Evolutionary conservation across 2,888 invertebrate species (phyloP), one percentile per base, ranked within the genome.

Genomic region (Pristionchus fissidentatus): DNA sequence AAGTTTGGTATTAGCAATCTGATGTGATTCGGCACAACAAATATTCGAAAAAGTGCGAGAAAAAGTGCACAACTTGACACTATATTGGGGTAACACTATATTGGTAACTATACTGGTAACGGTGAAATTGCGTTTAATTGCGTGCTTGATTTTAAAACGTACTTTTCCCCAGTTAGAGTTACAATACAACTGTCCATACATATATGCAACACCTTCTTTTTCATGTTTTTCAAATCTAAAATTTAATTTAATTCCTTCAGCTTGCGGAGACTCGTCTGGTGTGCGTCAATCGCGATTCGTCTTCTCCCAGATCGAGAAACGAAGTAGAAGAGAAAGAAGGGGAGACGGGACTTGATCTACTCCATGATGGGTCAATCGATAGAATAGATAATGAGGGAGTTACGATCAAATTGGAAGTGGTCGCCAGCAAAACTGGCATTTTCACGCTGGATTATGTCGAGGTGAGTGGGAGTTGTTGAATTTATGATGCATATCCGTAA

Each of bases 251-350:
- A 49, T 49, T 49, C 10, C 26, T 70, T 29, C 46, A 81, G 80
- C 35, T 62, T 2, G 60, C 60, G 3, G 80, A 81, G 46, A 43
- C 80, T 60, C 80, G 80, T 29, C 22, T 81, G n/a, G n/a, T 81
- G 10, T 81, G 80, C 32, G 62, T 81, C 29, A 49, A 81, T 52
- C 7, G 46, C 22, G 79, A 19, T 19, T 60, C 43, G 43, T 62
- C 60, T 10, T 81, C 81, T 29, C 15, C 19, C 22, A 62, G 43
- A 8, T 35, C 81, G 29, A 81, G 81, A 55, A 41, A 57, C 15
- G 52, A 35, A 35, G 55, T 55, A 49, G 55, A 38, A 13, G 60
- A 26, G 19, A 15, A 60, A 26, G 60, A 26, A 60, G 29, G n/a
- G n/a, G n/a, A n/a, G n/a, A n/a, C n/a, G n/a, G 55, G 38, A n/a